These are phyloP conservation scores for Dasyprocta punctata DNA, from an alignment of 2,113 vertebrate genomes.

Conservation along the genomic window DNA sequence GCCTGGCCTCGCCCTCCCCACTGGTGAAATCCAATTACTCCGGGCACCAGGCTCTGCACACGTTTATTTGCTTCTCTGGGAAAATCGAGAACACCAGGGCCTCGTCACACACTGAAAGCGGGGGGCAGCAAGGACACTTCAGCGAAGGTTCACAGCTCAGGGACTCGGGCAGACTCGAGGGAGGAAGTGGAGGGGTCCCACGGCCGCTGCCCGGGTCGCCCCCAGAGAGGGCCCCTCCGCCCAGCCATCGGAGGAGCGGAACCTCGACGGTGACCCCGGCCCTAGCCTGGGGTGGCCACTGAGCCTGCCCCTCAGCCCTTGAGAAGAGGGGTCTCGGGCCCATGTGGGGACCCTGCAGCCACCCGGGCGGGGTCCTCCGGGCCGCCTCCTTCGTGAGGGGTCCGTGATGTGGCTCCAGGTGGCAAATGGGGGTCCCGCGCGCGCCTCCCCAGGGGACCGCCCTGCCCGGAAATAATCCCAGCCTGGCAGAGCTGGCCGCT, in stretches of 20 bases:
- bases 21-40: slow-evolving; percentile 42
- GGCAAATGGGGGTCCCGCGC: background rate
- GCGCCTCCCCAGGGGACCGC: background rate
- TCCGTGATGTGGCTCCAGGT: background rate
- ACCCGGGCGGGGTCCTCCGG: background rate
- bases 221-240: slow-evolving; percentile 9
- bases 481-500: background rate
- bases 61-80: slow-evolving; percentile 88
- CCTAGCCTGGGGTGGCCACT: background rate
- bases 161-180: background rate
- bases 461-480: background rate
- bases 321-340: background rate
- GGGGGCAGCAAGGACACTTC: slow-evolving; percentile 82
- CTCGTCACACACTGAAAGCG: slow-evolving; percentile 83
- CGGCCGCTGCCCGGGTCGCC: background rate
- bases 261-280: background rate
- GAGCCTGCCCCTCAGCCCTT: background rate
- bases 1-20: background rate
- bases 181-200: background rate
- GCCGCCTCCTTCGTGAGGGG: background rate
- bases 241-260: background rate
- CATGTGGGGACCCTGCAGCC: background rate
- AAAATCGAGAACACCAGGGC: slow-evolving; percentile 69
- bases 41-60: slow-evolving; percentile 77
- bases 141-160: slow-evolving; percentile 63